Base-by-base conservation (phyloP, 2,113 vertebrate species). In the Dicaeum eximium region DNA sequence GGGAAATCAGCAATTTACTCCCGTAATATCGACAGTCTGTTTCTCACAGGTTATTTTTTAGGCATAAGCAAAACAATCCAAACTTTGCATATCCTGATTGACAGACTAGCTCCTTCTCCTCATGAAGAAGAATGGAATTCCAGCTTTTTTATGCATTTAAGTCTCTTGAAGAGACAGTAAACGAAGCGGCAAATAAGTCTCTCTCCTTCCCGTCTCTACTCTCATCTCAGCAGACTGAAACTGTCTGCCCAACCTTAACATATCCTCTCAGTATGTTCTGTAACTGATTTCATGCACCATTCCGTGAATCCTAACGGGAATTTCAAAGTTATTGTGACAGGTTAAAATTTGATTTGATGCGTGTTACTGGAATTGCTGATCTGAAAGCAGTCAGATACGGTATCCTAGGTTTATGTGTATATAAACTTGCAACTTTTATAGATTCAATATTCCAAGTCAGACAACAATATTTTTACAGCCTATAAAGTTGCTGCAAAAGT, bases 201-300 rank as follows among this genome's bases (percentile, higher is more conserved):
- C 40, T 40, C 42, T 88, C 40, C 13, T 28, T 93, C 44, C 53
- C 25, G 40, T 48, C 82, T 53, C 40, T 64, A 7, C n/a, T 44
- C 11, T 23, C 80, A 71, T 45, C 33, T 56, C 81, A 61, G 47
- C 11, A 10, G 61, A 65, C 42, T 62, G 70, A 79, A 93, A 69
- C 62, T 72, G 58, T 22, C 56, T 77, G 33, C 22, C 60, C 45
- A 90, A 42, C 23, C 54, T 73, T 54, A 75, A 88, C 4, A 0
- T 30, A 69, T 38, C 37, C 51, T 74, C 66, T 80, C 62, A 73
- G 9, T 54, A 38, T 30, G 8, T 28, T 90, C 58, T 80, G 54
- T 64, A 94, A 66, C 47, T 70, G 75, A 90, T 91, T 90, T 86
- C 74, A 88, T 56, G 70, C 65, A 81, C 65, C 56, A 62, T 64